phyloP scores from a whole-genome alignment of 2,888 invertebrate species.

The Acanthoscelides obtectus region DNA sequence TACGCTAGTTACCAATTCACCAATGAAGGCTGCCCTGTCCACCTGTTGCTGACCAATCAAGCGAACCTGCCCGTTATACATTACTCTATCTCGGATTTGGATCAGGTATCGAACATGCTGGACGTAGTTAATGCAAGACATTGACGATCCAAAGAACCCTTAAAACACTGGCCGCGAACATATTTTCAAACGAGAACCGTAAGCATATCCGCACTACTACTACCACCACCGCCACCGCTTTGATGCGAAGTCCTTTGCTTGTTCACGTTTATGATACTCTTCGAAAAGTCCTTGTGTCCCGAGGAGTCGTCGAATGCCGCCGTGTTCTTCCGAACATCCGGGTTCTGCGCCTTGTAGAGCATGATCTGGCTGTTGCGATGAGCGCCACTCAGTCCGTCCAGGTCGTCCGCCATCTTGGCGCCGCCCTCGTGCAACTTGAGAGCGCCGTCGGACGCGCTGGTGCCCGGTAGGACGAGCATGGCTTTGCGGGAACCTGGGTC shows the following conservation, averaged over 20 bases:
- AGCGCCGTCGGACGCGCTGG: conserved; percentile 39
- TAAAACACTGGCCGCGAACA: conserved; percentile 32
- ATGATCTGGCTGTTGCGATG: conserved; percentile 61
- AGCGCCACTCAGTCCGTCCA: conserved; percentile 44
- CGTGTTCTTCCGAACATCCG: conserved; percentile 79
- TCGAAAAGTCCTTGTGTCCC: conserved; percentile 69
- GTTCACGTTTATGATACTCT: conserved; percentile 63
- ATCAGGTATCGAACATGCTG: too few relatives aligned
- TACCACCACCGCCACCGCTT: conserved; percentile 37
- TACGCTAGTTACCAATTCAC: too few relatives aligned
- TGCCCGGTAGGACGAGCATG: conserved; percentile 47
- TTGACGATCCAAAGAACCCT: not conserved
- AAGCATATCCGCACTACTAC: conserved; percentile 48
- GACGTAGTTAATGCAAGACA: not conserved
- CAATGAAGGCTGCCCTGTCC: too few relatives aligned
- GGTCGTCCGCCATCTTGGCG: conserved; percentile 30
- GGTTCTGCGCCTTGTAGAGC: conserved; percentile 79
- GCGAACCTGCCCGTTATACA: too few relatives aligned
- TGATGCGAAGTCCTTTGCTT: conserved; percentile 46
- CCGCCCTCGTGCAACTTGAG: conserved; percentile 37
- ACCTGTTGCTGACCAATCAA: too few relatives aligned
- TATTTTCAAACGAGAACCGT: conserved; percentile 52
- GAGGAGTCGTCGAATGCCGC: conserved; percentile 57
- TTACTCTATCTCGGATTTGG: too few relatives aligned
- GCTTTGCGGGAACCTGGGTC: conserved; percentile 46